Base-by-base conservation (phyloP, 2,797 vertebrate genomes). In the Scomberomorus guttatus region DNA sequence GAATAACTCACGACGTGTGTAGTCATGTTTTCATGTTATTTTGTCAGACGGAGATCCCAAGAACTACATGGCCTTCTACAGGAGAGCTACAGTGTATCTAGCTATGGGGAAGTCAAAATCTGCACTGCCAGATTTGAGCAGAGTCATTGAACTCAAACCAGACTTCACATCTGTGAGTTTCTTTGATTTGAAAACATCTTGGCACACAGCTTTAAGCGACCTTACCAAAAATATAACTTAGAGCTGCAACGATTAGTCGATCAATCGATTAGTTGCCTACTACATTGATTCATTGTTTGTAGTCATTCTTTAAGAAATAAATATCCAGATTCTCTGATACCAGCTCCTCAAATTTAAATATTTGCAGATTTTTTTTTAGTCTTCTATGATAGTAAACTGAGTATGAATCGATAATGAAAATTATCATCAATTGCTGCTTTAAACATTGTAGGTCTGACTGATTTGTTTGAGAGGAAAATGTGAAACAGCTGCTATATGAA, bases 21-120 rank as follows among this genome's bases (percentile, higher is more conserved):
- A 29, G 0, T 75, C 4, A 20, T 67, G 13, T 61, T 66, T 48
- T 24, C 5, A 55, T 20, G 8, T 50, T 39, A 61, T 80, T 59
- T 58, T 55, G 87, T 80, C 92, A 99, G 98, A 99, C 74, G 97
- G 97, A 77, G 98, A 99, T 87, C 94, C 97, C 27, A 96, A 97
- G 85, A 99, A 98, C 94, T 99, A 99, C 94, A 93, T 99, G 92
- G 97, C 97, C 11, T 99, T 96, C 92, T 99, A 99, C 92, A 95
- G 97, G 92, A 97, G 98, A 96, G 98, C 98, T 32, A 99, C 98
- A 8, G 98, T 98, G 29, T 99, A 96, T 86, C 94, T 99, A 51
- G 98, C 98, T 22, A 98, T 98, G 98, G 98, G 98, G 62, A 99
- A 98, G 90, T 99, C 98, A 6, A 99, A 99, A 93, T 98, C 98